Evolutionary conservation across 2,113 vertebrate species (phyloP), one percentile per base, ranked within the genome.

Genomic region (Trachemys scripta): DNA sequence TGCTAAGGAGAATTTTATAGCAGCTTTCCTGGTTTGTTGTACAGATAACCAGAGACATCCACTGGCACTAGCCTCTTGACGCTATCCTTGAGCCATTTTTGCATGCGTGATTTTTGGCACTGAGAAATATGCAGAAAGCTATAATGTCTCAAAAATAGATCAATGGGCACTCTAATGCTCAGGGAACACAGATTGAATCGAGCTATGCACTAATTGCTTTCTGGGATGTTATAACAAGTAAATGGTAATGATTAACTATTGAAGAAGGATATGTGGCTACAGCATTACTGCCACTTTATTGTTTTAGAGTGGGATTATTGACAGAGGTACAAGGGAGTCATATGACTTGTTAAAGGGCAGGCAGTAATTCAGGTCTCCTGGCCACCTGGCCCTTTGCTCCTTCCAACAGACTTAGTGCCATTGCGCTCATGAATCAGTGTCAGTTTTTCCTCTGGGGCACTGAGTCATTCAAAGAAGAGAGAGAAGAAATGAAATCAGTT

Each of bases 1-100:
- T 98, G 98, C 98, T 98, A 99, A 98, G 49, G 92, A 76, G 10
- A 59, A 19, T 76, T 87, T 72, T n/a, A 93, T 59, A 90, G 62
- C 57, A 80, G 72, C 49, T 91, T 94, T 80, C 90, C 42, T 53
- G n/a, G n/a, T 35, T 85, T 88, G 17, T 75, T 75, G 7, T 76
- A 22, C 4, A 56, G 83, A 59, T 54, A 80, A 12, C 54, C 89
- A 84, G 35, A 87, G 45, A 25, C 29, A 80, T 45, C 62, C 57
- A 24, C 42, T 50, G 49, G 42, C 65, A 90, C 72, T 53, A 22
- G 22, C 49, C 57, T 86, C 22, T 1, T 83, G 53, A 10, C 2
- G 3, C 5, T 54, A 3, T 3, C 56, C 91, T 87, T 76, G 4
- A 88, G 10, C 9, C 6, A 79, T 88, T 96, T 88, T 27, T 88